Base-by-base conservation (phyloP, 2,113 vertebrate genomes). In the Actinemys pallida region DNA sequence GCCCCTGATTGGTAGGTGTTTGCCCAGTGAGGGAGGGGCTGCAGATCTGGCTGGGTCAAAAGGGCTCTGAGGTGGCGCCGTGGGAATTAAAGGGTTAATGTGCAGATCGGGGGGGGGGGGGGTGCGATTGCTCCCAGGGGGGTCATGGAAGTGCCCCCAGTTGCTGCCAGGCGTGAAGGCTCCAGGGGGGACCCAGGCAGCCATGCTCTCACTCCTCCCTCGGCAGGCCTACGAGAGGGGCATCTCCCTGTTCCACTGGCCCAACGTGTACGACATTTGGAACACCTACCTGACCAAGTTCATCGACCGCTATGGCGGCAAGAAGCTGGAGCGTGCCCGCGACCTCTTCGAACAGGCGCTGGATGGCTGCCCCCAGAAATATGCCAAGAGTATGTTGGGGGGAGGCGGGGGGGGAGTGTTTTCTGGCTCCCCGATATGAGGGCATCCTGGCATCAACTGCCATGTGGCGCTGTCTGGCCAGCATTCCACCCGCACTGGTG, bases 221-320 rank as follows among this genome's bases (percentile, higher is more conserved):
- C 5, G 19, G 47, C 92, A 99, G 99, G 99, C 99, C 0, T 99
- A 99, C 1, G 99, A 99, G 96, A 98, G 99, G 0, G 99, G 99
- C 80, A 99, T 99, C 5, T 99, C 99, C 22, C 98, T 99, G 81
- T 99, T 99, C 96, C 99, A 97, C 81, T 99, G 99, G 99, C 99
- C 99, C 92, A 99, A 99, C 3, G 99, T 99, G 79, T 99, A 99
- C 0, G 99, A 99, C 98, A 99, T 99, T 95, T 99, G 99, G 99
- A 99, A 99, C 98, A 99, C 99, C 35, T 99, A 99, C 98, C 99
- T 99, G 82, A 99, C 98, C 95, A 99, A 99, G 81, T 99, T 99
- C 98, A 99, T 99, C 5, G 98, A 99, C 39, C 99, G 99, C 22
- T 99, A 99, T 0, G 99, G 99, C 3, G 99, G 99, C 56, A 99